Evolutionary conservation across 30 jellyfish, hydroid and myxozoan genomes (phyloP).

Genomic region (Mastigias papua): DNA sequence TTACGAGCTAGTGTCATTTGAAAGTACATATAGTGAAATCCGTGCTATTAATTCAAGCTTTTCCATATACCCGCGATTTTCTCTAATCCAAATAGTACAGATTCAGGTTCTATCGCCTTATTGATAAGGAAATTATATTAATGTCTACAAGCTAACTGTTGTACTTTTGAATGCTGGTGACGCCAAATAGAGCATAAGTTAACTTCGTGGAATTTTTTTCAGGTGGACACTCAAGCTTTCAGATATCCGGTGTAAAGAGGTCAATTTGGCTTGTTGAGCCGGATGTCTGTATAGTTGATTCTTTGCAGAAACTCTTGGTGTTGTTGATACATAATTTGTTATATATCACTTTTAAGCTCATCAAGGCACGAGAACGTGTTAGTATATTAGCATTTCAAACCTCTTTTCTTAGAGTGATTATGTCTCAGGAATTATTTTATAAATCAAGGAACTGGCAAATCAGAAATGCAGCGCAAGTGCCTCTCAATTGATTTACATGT

Average conservation of each 20-base stretch:
- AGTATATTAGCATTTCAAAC: neutral
- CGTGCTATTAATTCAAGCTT: constrained; percentile 4
- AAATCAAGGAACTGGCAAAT: neutral
- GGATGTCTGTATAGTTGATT: neutral
- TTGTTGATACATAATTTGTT: neutral
- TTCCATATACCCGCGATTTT: neutral
- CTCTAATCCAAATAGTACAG: constrained; percentile 1
- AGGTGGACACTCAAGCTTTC: neutral
- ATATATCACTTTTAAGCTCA: neutral
- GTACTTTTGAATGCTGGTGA: constrained; percentile 10
- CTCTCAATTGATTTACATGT: neutral
- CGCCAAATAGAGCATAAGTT: neutral
- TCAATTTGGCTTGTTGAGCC: neutral
- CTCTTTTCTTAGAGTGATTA: neutral
- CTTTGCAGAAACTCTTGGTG: neutral
- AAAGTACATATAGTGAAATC: neutral
- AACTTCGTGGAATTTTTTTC: neutral
- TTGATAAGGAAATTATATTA: constrained; percentile 10
- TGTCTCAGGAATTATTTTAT: neutral
- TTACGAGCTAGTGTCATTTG: neutral
- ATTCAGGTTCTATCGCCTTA: neutral
- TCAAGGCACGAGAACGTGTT: neutral
- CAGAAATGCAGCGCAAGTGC: neutral
- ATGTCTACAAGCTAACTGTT: constrained; percentile 7
- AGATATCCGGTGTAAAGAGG: neutral